Evolutionary conservation across 1,140 invertebrate species (phyloP).

Genomic region (Vanessa tameamea): DNA sequence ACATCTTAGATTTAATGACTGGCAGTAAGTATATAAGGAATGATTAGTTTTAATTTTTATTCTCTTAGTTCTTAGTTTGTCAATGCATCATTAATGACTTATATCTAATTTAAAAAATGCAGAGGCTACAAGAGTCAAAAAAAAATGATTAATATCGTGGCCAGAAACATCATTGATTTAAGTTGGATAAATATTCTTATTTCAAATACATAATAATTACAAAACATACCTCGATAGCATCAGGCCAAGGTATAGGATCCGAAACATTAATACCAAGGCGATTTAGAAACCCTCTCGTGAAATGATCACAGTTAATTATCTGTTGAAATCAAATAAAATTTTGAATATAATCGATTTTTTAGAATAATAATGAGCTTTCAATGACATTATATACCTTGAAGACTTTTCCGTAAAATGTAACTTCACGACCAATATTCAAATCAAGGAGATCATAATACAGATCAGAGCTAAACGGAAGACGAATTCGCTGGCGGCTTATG

Average conservation of each 20-base stretch:
- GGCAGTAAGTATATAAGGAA: too few relatives aligned
- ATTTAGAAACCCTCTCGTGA: conserved; percentile 91
- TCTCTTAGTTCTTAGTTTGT: too few relatives aligned
- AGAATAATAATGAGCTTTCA: neutral
- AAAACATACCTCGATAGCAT: conserved; percentile 61
- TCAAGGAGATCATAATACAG: conserved; percentile 89
- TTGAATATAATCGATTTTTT: conserved; percentile 8
- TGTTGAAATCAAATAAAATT: conserved; percentile 47
- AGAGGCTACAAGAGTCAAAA: too few relatives aligned
- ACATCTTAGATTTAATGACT: too few relatives aligned
- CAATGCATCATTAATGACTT: too few relatives aligned
- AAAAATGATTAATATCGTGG: too few relatives aligned
- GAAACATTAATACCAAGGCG: conserved; percentile 91
- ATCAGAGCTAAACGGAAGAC: conserved; percentile 85
- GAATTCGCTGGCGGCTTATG: conserved; percentile 88
- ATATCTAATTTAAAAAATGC: too few relatives aligned
- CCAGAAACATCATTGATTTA: too few relatives aligned
- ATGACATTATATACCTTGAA: conserved; percentile 81
- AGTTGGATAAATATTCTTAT: too few relatives aligned
- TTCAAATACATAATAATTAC: neutral
- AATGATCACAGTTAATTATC: conserved; percentile 91
- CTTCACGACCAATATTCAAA: conserved; percentile 88
- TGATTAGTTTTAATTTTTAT: too few relatives aligned
- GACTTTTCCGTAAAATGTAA: conserved; percentile 87
- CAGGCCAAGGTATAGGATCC: conserved; percentile 83